phyloP scores from a whole-genome alignment of 2,113 vertebrate genomes.

The Amphiprion percula region DNA sequence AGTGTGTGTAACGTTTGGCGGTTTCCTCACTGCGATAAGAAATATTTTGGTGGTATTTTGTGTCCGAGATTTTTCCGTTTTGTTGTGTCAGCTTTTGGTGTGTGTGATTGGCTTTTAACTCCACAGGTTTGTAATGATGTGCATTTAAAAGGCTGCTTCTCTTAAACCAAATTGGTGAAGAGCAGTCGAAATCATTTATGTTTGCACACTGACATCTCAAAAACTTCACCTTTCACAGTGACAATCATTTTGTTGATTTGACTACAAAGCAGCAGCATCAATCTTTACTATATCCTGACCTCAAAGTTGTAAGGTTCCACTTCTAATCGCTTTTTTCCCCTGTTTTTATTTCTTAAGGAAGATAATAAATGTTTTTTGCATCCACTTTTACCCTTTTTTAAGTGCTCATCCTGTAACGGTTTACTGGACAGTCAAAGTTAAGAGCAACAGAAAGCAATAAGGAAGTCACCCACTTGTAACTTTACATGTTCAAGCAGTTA shows the following conservation, averaged over 20 bases:
- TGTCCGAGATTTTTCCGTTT: slow-evolving; percentile 35
- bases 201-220: background rate
- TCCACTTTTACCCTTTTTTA: background rate
- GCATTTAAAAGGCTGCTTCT: slow-evolving; percentile 20
- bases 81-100: slow-evolving; percentile 37
- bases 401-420: background rate
- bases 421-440: slow-evolving; percentile 1
- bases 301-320: slow-evolving; percentile 9
- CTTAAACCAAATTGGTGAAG: background rate
- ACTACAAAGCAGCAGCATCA: background rate
- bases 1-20: slow-evolving; percentile 50
- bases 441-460: background rate
- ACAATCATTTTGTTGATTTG: slow-evolving; percentile 3
- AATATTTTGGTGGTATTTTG: slow-evolving; percentile 45
- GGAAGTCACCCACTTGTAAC: background rate
- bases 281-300: background rate
- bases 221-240: slow-evolving; percentile 8
- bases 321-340: too few species aligned
- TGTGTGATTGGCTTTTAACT: slow-evolving; percentile 24
- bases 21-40: slow-evolving; percentile 43
- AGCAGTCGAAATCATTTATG: background rate
- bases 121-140: slow-evolving; percentile 2
- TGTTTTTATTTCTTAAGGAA: background rate
- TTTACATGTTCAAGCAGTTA: slow-evolving; percentile 28
- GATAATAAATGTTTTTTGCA: background rate